Base-by-base conservation (phyloP, 2,797 vertebrate species). In the Leptoclinus maculatus region DNA sequence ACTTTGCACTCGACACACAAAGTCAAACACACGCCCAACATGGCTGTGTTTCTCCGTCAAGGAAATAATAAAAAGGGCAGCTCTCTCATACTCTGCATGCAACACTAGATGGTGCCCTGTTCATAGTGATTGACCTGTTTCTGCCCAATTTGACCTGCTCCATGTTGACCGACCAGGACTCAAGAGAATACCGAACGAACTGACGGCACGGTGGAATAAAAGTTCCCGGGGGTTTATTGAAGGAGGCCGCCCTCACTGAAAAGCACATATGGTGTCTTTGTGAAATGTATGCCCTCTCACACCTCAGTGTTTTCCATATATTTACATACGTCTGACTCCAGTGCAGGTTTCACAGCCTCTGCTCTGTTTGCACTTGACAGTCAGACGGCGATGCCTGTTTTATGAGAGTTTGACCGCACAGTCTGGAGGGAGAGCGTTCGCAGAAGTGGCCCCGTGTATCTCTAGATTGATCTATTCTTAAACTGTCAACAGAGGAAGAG, bases 51-150 rank as follows among this genome's bases (percentile, higher is more conserved):
- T 47, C 7, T 17, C 21, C 11, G 4, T 4, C 47, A 32, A 12
- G 54, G 49, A n/a, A 45, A 13, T 17, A 17, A 68, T 17, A 19
- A 21, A 60, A 1, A 2, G 19, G 47, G 63, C 72, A 1, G 13
- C 71, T 49, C 38, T 87, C 43, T 58, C 36, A 87, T 92, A 75
- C 90, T 89, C 83, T 65, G 56, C 82, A 58, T 76, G 74, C 63
- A 78, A 91, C 92, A 91, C 91, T 92, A 94, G 93, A 89, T 92
- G 93, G 93, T 87, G 92, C 92, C 91, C 90, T 93, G 89, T 64
- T 86, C 92, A 79, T 63, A 89, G 88, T 9, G 32, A 78, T 71
- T 90, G 89, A 91, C 93, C 90, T 87, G 86, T 79, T 86, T 78
- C 83, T 86, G 82, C 73, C 87, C 83, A 38, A 6, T 39, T 10